phyloP scores from a whole-genome alignment of 2,888 invertebrate genomes.

The Hyles lineata region DNA sequence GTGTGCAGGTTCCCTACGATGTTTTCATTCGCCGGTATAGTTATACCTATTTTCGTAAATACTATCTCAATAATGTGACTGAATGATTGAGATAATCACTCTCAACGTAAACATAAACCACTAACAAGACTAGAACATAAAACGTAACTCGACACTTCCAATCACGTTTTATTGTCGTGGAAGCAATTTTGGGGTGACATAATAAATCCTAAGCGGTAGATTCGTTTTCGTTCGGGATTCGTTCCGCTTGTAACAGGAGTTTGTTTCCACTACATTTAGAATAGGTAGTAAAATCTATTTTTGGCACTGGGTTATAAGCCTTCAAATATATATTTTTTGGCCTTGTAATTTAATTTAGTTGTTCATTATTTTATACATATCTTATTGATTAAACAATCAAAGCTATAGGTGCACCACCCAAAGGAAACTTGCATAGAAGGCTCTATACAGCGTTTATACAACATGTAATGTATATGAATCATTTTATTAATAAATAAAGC shows the following conservation, averaged over 20 bases:
- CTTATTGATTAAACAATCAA: too few species aligned
- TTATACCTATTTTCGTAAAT: neutral
- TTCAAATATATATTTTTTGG: too few species aligned
- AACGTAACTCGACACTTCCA: slow-evolving; percentile 72
- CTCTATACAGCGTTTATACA: too few species aligned
- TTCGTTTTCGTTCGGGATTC: slow-evolving; percentile 53
- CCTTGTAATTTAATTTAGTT: too few species aligned
- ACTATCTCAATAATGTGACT: neutral
- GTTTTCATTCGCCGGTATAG: too few species aligned
- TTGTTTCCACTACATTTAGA: neutral
- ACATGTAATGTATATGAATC: too few species aligned
- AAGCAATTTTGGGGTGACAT: slow-evolving; percentile 71
- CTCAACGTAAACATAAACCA: slow-evolving; percentile 23
- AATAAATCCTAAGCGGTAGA: slow-evolving; percentile 79
- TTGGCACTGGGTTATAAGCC: neutral
- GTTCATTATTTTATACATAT: too few species aligned
- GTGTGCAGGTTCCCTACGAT: too few species aligned
- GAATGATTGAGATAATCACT: slow-evolving; percentile 14
- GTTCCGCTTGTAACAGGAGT: slow-evolving; percentile 39
- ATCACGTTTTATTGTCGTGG: slow-evolving; percentile 72
- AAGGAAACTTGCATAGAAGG: too few species aligned
- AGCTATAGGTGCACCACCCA: too few species aligned
- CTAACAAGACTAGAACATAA: slow-evolving; percentile 33
- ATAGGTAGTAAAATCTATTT: neutral
- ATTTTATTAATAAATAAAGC: too few species aligned